phyloP scores from a whole-genome alignment of 1,140 invertebrate genomes.

The Magallana angulata region DNA sequence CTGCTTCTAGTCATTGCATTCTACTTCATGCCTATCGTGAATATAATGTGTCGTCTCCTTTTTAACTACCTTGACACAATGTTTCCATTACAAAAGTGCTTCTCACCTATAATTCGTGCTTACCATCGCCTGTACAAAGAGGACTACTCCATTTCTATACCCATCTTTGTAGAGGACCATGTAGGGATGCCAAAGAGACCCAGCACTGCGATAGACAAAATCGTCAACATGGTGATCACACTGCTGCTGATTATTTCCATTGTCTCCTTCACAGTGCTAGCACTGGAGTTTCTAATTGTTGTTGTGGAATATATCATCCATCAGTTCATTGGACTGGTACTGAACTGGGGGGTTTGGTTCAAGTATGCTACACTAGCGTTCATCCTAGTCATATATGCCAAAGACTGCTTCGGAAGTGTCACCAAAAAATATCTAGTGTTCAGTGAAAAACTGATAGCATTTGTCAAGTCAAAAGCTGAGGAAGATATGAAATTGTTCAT shows the following conservation, averaged over 20 bases:
- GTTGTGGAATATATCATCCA: not conserved
- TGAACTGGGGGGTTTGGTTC: slow-evolving; percentile 5
- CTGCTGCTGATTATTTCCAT: slow-evolving; percentile 2
- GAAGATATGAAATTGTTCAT: not conserved
- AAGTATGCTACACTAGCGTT: not conserved
- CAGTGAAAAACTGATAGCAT: slow-evolving; percentile 18
- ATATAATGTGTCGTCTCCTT: slow-evolving; percentile 38
- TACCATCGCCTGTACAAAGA: not conserved
- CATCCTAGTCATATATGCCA: slow-evolving; percentile 21
- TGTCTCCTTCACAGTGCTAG: not conserved
- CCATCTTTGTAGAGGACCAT: slow-evolving; percentile 30
- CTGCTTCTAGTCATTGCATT: slow-evolving; percentile 18
- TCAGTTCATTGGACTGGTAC: not conserved
- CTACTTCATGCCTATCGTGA: slow-evolving; percentile 44
- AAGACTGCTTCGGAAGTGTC: slow-evolving; percentile 7
- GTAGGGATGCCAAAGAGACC: not conserved
- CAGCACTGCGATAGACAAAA: not conserved
- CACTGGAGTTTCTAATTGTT: not conserved
- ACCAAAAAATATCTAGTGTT: not conserved
- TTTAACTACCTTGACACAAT: slow-evolving; percentile 42
- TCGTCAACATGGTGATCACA: not conserved
- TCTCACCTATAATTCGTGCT: not conserved
- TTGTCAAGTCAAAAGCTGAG: not conserved
- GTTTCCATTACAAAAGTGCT: slow-evolving; percentile 2
- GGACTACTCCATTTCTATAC: not conserved